Evolutionary conservation across 2,113 vertebrate genomes (phyloP), one percentile per base, ranked within the genome.

Genomic region (Trichechus manatus): DNA sequence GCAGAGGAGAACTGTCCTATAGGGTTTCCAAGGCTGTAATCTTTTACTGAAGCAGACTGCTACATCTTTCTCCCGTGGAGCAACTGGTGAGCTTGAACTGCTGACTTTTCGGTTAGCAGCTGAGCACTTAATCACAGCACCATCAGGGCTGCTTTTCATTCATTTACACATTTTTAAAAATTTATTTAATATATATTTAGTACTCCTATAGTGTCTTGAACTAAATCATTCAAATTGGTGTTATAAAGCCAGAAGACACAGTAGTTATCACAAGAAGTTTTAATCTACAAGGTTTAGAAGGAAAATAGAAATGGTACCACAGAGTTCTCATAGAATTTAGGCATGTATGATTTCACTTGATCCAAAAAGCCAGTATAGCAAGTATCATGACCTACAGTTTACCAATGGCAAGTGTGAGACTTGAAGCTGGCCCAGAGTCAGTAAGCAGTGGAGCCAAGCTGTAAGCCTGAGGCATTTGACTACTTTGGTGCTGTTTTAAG

Each of bases 111-210:
- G 53, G 53, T 15, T 56, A 56, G 53, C 53, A 56, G 11, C 53
- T 11, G 1, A 33, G 15, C 13, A 33, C 13, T 68, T 68, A 68
- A 64, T 13, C 64, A 68, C 13, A 33, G 29, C 33, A 13, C 64
- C 64, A 68, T 4, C 13, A 68, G 64, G 31, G 11, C 13, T 15
- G 29, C 31, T 68, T 33, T 68, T 68, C 64, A 93, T 50, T 81
- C 53, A 87, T 81, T 84, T 77, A 42, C 23, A 33, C 68, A 42
- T 87, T 39, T 47, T 66, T 84, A 42, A 36, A 87, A 44, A 53
- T 80, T 77, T 83, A 91, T 74, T 87, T 96, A 90, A 50, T 27
- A 92, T 36, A 23, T 70, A 66, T 84, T 93, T 94, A 70, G 33
- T 56, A 79, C 36, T 70, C 53, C 56, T 23, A 59, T 29, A 59